These are phyloP conservation scores for Seriola aureovittata DNA, from an alignment of 2,113 vertebrate species.

Conservation along the genomic window DNA sequence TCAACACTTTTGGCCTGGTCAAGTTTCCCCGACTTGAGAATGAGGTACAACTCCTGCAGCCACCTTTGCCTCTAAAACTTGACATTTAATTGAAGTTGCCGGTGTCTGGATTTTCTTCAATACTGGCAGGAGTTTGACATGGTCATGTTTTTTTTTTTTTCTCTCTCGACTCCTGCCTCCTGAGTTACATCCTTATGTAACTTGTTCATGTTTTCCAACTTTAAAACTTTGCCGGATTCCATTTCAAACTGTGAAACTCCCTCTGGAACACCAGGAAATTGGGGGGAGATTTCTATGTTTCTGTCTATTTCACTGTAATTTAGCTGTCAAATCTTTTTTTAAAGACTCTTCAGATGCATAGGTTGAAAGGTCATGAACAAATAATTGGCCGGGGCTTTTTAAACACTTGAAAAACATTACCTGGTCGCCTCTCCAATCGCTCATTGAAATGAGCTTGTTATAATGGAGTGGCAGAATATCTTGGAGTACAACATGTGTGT, in stretches of 20 bases:
- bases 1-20: too few species aligned
- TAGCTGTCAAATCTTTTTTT: background rate
- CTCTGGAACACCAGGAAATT: background rate
- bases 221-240: background rate
- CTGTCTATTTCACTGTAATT: conserved; percentile 10
- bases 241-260: conserved; percentile 8
- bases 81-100: conserved; percentile 4
- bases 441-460: conserved; percentile 27
- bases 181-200: background rate
- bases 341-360: background rate
- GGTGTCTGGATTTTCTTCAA: background rate
- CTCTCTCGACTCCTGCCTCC: background rate
- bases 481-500: conserved; percentile 19
- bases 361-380: conserved; percentile 26
- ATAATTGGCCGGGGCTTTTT: conserved; percentile 47
- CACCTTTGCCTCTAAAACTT: background rate
- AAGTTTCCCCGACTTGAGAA: background rate
- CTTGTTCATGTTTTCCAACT: background rate
- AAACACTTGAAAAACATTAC: conserved; percentile 17
- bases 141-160: background rate
- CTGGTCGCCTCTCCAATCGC: conserved; percentile 5
- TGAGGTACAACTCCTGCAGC: background rate
- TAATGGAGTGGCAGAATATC: background rate
- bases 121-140: background rate
- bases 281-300: background rate